These are phyloP conservation scores for Chydorus sphaericus DNA, from an alignment of 2,888 invertebrate species.

Conservation along the genomic window DNA sequence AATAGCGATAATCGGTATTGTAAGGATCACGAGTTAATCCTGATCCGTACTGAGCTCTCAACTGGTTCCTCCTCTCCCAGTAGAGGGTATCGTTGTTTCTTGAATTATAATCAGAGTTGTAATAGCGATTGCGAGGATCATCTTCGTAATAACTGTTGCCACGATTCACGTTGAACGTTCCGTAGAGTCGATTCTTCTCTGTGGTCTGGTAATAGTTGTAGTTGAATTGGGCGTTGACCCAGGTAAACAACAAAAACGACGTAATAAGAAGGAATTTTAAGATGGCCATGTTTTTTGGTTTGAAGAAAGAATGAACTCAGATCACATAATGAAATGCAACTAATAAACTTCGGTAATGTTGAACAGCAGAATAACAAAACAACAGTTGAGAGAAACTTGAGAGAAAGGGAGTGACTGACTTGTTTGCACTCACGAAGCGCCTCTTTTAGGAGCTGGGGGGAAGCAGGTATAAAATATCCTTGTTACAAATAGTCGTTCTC, in stretches of 20 bases:
- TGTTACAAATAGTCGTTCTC: no score
- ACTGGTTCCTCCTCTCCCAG: conserved; percentile 10
- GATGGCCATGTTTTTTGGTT: background rate
- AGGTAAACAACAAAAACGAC: background rate
- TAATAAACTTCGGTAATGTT: background rate
- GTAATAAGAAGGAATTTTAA: background rate
- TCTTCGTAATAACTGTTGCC: background rate
- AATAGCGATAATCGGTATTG: conserved; percentile 1
- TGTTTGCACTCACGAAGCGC: conserved; percentile 2
- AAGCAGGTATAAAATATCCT: no score
- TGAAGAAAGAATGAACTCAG: background rate
- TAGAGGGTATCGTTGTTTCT: conserved; percentile 7
- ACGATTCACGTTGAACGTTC: conserved; percentile 13
- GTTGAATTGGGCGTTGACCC: conserved; percentile 3
- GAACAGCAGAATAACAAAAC: background rate
- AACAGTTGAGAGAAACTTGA: background rate
- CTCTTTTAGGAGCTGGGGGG: no score
- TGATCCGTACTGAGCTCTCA: background rate
- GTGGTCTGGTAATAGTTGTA: conserved; percentile 1
- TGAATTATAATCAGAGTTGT: background rate
- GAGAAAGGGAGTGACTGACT: background rate
- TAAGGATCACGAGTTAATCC: no score
- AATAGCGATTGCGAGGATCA: conserved; percentile 5
- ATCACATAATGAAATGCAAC: background rate
- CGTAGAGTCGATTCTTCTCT: conserved; percentile 9